Conservation (phyloP, 2,797 vertebrate genomes). For the Pangasius larnaudii region DNA sequence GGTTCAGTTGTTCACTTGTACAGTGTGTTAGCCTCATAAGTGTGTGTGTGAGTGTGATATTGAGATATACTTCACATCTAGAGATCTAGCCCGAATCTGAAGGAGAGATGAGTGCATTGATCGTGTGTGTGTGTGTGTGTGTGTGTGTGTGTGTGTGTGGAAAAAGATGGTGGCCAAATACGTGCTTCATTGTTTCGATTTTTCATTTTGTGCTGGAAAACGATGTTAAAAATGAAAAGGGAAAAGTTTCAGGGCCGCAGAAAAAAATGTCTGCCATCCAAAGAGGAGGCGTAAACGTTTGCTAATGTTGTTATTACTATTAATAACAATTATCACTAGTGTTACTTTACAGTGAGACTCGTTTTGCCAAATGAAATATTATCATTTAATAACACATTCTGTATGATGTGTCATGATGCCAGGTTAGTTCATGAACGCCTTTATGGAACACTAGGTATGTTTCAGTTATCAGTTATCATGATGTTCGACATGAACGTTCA, state of each 20-base stretch:
- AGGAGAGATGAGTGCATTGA: neutral
- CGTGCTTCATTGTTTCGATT: conserved; percentile 31
- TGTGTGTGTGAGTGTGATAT: neutral
- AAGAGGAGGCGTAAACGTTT: neutral
- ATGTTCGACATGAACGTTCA: neutral
- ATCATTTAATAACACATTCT: neutral
- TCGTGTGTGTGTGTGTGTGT: conserved; percentile 6
- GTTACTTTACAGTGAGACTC: neutral
- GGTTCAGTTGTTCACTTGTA: conserved; percentile 10
- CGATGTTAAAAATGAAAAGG: conserved; percentile 72
- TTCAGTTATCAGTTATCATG: neutral
- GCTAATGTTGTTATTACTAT: neutral
- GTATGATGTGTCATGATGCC: neutral
- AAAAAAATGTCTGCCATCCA: conserved; percentile 31
- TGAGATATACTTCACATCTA: neutral
- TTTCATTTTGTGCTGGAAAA: conserved; percentile 55
- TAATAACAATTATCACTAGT: neutral
- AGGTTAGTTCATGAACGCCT: neutral
- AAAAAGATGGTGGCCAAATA: conserved; percentile 32
- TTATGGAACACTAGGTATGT: neutral
- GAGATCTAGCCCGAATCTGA: neutral
- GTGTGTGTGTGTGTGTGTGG: conserved; percentile 18
- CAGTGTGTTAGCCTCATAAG: conserved; percentile 2
- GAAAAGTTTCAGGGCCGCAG: conserved; percentile 61
- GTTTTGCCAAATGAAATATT: conserved; percentile 2